These are phyloP conservation scores for Chrysopilus asiliformis DNA, from an alignment of 2,888 invertebrate genomes.

Conservation along the genomic window DNA sequence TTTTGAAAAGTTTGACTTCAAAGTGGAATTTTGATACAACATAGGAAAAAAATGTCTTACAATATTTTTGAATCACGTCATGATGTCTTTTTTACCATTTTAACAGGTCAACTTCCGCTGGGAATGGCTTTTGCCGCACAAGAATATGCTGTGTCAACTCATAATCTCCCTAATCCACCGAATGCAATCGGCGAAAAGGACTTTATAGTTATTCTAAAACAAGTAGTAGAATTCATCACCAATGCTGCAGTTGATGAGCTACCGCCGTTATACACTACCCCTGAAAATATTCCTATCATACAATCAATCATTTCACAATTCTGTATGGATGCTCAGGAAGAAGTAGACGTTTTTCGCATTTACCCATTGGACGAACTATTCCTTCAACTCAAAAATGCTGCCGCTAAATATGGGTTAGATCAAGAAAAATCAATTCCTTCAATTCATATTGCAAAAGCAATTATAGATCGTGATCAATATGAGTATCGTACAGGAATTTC, in stretches of 20 bases:
- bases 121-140: constrained; percentile 37
- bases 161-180: constrained; percentile 36
- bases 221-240: constrained; percentile 33
- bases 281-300: constrained; percentile 24
- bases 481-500: constrained; percentile 27
- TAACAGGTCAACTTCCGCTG: constrained; percentile 20
- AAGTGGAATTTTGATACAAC: too few species aligned
- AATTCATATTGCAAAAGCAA: constrained; percentile 21
- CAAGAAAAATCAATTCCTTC: constrained; percentile 16
- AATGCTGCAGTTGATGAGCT: constrained; percentile 6
- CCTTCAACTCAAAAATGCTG: constrained; percentile 25
- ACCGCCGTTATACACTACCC: constrained; percentile 36
- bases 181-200: constrained; percentile 28
- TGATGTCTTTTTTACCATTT: too few species aligned
- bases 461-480: constrained; percentile 25
- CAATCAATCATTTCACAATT: constrained; percentile 16
- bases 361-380: constrained; percentile 27
- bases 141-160: constrained; percentile 34
- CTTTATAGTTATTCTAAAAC: constrained; percentile 29
- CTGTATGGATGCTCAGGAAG: constrained; percentile 17
- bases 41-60: too few species aligned
- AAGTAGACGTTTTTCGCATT: constrained; percentile 14
- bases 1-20: too few species aligned
- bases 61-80: too few species aligned
- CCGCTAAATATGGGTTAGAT: constrained; percentile 21